Evolutionary conservation across 2,113 vertebrate genomes (phyloP), one percentile per base, ranked within the genome.

Genomic region (Aplodontia rufa): DNA sequence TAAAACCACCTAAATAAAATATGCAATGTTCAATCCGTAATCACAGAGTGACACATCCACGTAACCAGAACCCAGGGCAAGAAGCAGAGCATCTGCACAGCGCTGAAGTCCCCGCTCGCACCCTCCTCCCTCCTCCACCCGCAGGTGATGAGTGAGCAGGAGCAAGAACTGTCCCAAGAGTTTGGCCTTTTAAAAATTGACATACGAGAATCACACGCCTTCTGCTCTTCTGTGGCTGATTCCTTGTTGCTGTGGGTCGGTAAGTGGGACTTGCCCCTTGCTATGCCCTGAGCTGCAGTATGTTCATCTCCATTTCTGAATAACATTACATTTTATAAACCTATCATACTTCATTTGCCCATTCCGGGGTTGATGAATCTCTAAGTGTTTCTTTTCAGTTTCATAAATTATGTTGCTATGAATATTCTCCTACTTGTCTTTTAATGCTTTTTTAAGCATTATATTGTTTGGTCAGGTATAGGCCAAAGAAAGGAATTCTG

Each of bases 211-310:
- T 6, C 5, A 3, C 8, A 19, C 6, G 26, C 3, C 30, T 19
- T 47, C 32, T 66, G 10, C 40, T 69, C 90, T 53, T 47, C 42
- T 71, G 32, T n/a, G 16, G 51, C 72, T 32, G 20, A 55, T 32
- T 64, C 58, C 60, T 47, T 28, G 9, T n/a, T 53, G 35, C 66
- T 45, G 5, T 53, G 26, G 86, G 62, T 51, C 42, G n/a, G 20
- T 37, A 32, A n/a, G n/a, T 8, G 1, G 0, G 1, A 8, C 35
- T 26, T 32, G 35, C 3, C 2, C 40, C 26, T 28, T 3, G 4
- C 22, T 8, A 49, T 64, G 10, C 13, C 24, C 2, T 3, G 2
- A 24, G 26, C 28, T 64, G 30, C 10, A 30, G 1, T 2, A 24
- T 14, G 8, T 55, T 26, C 37, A 3, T 42, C 78, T 62, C 8